Percentiles rank a stretch among this genome's conserved stretches.
phyloP scores from a whole-genome alignment of 2,888 invertebrate genomes.

The Metellina segmentata region DNA sequence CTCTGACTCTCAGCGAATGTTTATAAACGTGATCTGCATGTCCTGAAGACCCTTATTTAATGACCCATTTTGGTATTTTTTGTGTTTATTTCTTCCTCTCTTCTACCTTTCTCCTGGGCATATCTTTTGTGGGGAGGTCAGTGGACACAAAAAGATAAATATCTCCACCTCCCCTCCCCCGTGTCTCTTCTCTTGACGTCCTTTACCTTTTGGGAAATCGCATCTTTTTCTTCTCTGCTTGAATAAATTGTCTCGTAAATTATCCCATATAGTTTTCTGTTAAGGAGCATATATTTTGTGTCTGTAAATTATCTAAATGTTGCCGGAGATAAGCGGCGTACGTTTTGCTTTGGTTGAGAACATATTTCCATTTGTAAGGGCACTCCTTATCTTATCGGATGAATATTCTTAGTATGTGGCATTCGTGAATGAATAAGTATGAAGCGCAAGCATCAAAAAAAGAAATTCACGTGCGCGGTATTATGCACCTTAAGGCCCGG shows the following conservation, averaged over 20 bases:
- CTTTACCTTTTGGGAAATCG: constrained; percentile 19
- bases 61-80: constrained; percentile 31
- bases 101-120: neutral
- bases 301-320: constrained; percentile 40
- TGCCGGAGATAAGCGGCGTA: constrained; percentile 34
- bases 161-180: neutral
- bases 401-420: neutral
- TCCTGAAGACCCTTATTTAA: constrained; percentile 34
- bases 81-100: neutral
- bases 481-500: neutral
- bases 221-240: constrained; percentile 22
- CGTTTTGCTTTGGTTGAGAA: constrained; percentile 12
- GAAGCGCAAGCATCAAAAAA: neutral
- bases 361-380: constrained; percentile 24
- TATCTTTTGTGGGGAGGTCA: constrained; percentile 32
- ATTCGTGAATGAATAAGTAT: neutral
- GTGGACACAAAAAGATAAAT: constrained; percentile 33
- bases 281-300: constrained; percentile 14
- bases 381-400: neutral
- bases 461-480: neutral
- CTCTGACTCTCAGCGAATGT: constrained; percentile 1
- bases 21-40: constrained; percentile 55
- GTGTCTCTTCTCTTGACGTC: neutral
- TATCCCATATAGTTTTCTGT: constrained; percentile 23
- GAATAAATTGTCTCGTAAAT: constrained; percentile 49